A percentile compares a stretch with the other conserved stretches of the same genome.
Evolutionary conservation across 2,888 invertebrate species (phyloP).

Genomic region (Criorhina ranunculi): DNA sequence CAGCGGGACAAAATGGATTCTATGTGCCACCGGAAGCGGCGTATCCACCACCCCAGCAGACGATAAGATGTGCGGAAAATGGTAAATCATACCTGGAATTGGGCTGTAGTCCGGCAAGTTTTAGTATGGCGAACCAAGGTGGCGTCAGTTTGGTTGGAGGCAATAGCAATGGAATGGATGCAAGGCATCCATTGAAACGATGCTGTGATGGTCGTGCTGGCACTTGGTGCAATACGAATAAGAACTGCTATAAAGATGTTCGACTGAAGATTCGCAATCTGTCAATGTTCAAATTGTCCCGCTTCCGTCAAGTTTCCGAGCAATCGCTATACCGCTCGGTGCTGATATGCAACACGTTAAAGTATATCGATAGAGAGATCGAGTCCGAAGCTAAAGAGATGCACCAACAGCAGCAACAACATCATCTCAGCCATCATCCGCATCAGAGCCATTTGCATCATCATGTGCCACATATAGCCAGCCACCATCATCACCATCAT

Average conservation of each 20-base stretch:
- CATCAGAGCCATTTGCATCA: conserved; percentile 81
- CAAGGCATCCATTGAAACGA: conserved; percentile 84
- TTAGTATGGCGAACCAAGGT: conserved; percentile 63
- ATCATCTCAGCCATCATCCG: conserved; percentile 77
- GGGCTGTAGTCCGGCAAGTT: conserved; percentile 87
- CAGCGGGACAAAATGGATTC: conserved; percentile 77
- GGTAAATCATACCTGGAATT: conserved; percentile 95
- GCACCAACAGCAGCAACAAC: conserved; percentile 81
- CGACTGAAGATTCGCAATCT: conserved; percentile 95
- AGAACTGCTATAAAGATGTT: conserved; percentile 93
- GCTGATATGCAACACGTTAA: conserved; percentile 95
- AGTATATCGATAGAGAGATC: conserved; percentile 95
- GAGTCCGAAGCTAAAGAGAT: conserved; percentile 87
- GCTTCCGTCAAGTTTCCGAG: conserved; percentile 94
- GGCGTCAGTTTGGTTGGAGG: conserved; percentile 39
- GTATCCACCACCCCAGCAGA: conserved; percentile 88
- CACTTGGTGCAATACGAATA: conserved; percentile 90
- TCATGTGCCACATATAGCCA: conserved; percentile 79
- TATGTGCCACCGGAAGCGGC: conserved; percentile 78
- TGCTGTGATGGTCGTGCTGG: conserved; percentile 89
- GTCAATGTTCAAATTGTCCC: conserved; percentile 95
- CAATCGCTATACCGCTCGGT: conserved; percentile 95
- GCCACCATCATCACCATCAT: conserved; percentile 78
- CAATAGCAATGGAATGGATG: conserved; percentile 80
- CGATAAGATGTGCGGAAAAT: conserved; percentile 94